phyloP scores from a whole-genome alignment of 2,113 vertebrate species.

The Gila orcuttii region DNA sequence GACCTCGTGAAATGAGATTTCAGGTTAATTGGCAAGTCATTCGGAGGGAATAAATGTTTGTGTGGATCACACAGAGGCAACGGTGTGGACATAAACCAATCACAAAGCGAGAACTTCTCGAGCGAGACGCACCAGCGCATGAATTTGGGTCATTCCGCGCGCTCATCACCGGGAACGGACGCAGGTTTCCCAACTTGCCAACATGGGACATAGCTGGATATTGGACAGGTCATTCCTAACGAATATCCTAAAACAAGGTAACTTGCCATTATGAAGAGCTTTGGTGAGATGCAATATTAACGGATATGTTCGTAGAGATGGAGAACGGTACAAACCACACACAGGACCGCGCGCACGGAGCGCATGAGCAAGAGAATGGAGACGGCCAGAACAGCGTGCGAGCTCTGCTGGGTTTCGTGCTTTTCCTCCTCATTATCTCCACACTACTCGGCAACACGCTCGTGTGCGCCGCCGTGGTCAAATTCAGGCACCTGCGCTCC shows the following conservation, averaged over 20 bases:
- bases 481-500: conserved; percentile 76
- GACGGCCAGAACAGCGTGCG: conserved; percentile 55
- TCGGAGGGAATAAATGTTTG: not conserved
- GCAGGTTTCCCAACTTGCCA: conserved; percentile 19
- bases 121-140: not conserved
- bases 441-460: conserved; percentile 79
- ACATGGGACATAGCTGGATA: conserved; percentile 1
- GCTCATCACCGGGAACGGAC: conserved; percentile 12
- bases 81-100: conserved; percentile 39
- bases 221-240: conserved; percentile 2
- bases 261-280: not conserved
- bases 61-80: conserved; percentile 13
- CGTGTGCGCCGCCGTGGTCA: conserved; percentile 77
- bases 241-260: not conserved
- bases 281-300: not conserved
- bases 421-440: conserved; percentile 79
- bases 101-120: conserved; percentile 17
- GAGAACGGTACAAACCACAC: conserved; percentile 64
- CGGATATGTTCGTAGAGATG: conserved; percentile 55
- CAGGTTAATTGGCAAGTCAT: conserved; percentile 28
- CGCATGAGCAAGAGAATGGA: conserved; percentile 47
- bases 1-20: not conserved
- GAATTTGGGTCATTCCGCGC: conserved; percentile 11
- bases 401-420: conserved; percentile 75
- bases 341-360: conserved; percentile 56